Conservation (phyloP, 2,113 vertebrate species). For the Beaufortia kweichowensis region DNA sequence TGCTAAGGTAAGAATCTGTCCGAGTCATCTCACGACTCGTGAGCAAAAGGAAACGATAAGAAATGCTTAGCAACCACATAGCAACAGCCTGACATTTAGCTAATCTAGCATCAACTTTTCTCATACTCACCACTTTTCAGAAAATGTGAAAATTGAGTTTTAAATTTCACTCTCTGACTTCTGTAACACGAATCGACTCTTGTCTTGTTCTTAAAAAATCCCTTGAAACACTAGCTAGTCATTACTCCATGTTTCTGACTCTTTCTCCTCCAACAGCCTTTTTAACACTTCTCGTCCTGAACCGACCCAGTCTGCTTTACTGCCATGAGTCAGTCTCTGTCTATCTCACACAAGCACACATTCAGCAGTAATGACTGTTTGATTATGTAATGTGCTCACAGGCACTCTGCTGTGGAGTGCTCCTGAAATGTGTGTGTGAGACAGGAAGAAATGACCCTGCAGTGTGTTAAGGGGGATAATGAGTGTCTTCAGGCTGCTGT, state of each 20-base stretch:
- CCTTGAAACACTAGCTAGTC: background rate
- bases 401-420: conserved; percentile 28
- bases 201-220: background rate
- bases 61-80: too few relatives aligned
- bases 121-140: background rate
- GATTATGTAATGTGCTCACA: conserved; percentile 41
- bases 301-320: background rate
- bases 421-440: conserved; percentile 18
- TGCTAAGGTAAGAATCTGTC: background rate
- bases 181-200: background rate
- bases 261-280: background rate
- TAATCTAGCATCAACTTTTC: too few relatives aligned
- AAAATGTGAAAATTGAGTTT: background rate
- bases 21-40: too few relatives aligned
- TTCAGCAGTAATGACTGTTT: conserved; percentile 25
- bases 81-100: too few relatives aligned
- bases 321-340: conserved; percentile 19
- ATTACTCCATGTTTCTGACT: background rate
- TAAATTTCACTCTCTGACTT: background rate
- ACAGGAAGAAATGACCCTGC: conserved; percentile 28
- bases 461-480: conserved; percentile 44
- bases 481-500: conserved; percentile 37
- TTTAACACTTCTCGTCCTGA: conserved; percentile 10
- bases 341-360: conserved; percentile 24
- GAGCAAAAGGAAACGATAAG: too few relatives aligned